Percentiles rank a stretch among this genome's conserved stretches.
phyloP scores from a whole-genome alignment of 2,113 vertebrate species.

The Chamaea fasciata region DNA sequence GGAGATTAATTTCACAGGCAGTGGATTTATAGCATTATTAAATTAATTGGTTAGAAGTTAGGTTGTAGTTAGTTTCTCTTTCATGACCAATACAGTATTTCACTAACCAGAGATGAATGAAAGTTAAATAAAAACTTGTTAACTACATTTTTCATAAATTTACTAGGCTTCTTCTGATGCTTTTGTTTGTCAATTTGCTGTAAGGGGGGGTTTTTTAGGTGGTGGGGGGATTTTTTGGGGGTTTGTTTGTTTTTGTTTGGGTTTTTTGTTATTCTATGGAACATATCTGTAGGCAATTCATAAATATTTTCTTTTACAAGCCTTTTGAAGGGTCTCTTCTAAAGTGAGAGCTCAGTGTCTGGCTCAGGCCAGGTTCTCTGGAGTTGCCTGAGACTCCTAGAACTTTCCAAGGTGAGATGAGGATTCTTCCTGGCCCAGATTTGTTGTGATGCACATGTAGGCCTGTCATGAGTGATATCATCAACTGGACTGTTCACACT shows the following conservation, averaged over 20 bases:
- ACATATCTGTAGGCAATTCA: neutral
- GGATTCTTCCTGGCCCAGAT: neutral
- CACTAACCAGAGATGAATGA: neutral
- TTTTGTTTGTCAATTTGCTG: neutral
- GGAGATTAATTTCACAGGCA: neutral
- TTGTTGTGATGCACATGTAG: neutral
- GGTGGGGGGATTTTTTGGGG: neutral
- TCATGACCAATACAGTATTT: neutral
- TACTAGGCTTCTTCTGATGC: neutral
- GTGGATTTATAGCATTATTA: neutral
- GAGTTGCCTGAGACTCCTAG: neutral
- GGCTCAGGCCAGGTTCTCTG: neutral
- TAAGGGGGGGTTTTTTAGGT: neutral
- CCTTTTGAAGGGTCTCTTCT: neutral
- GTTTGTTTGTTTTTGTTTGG: too few species aligned
- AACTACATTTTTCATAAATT: neutral
- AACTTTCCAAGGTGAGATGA: neutral
- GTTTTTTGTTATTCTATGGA: neutral
- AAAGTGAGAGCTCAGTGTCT: neutral
- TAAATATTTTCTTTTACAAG: neutral
- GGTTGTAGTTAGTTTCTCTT: neutral
- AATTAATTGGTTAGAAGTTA: neutral
- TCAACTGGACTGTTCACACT: neutral
- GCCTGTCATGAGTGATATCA: neutral
- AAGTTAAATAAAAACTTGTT: neutral